phyloP scores from a whole-genome alignment of 92 coral and sea anemone species.

The Nematostella vectensis region DNA sequence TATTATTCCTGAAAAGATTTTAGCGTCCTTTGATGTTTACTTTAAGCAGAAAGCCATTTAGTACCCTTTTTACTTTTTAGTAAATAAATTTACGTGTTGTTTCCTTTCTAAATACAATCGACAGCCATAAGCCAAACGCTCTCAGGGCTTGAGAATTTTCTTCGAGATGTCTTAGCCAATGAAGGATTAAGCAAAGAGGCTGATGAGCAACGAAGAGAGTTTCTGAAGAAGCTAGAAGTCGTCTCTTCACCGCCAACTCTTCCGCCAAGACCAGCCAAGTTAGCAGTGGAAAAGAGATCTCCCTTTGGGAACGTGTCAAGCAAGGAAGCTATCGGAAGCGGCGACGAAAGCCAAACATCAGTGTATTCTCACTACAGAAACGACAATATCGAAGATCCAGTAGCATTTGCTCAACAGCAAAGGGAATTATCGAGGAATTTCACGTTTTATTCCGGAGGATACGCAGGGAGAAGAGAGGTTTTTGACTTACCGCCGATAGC shows the following conservation, averaged over 20 bases:
- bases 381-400: constrained; percentile 44
- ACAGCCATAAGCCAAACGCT: constrained; percentile 93
- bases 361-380: constrained; percentile 43
- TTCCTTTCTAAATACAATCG: constrained; percentile 14
- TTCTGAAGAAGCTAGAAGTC: constrained; percentile 66
- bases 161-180: constrained; percentile 76
- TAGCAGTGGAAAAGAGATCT: constrained; percentile 19
- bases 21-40: background rate
- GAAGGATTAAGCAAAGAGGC: constrained; percentile 86
- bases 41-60: background rate
- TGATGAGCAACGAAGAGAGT: constrained; percentile 81
- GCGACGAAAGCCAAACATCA: constrained; percentile 6
- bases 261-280: constrained; percentile 74
- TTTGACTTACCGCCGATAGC: constrained; percentile 1
- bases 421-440: constrained; percentile 65
- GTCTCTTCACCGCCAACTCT: constrained; percentile 73
- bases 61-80: background rate
- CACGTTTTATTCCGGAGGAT: constrained; percentile 23
- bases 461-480: constrained; percentile 15
- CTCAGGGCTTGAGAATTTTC: constrained; percentile 83
- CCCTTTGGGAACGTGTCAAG: constrained; percentile 37
- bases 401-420: constrained; percentile 75
- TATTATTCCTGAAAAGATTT: background rate
- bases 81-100: background rate
- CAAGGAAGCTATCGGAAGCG: constrained; percentile 19